phyloP scores from a whole-genome alignment of 2,797 vertebrate genomes.

The Poeciliopsis turneri region DNA sequence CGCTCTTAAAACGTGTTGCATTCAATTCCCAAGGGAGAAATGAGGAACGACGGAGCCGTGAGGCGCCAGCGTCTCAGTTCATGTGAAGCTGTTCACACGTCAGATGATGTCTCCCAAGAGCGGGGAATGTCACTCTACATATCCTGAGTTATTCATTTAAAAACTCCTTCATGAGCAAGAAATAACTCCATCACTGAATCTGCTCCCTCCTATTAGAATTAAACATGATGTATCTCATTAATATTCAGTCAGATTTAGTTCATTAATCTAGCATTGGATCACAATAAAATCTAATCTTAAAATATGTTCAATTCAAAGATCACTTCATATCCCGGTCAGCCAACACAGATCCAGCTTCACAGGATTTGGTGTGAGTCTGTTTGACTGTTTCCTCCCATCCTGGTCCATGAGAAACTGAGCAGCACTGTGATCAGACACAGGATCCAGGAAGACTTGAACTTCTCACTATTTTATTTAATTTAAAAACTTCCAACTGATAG shows the following conservation, averaged over 20 bases:
- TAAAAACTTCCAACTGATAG: background rate
- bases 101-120: background rate
- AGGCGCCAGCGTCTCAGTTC: background rate
- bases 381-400: background rate
- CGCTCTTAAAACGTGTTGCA: constrained; percentile 24
- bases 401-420: background rate
- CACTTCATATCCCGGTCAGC: background rate
- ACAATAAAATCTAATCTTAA: background rate
- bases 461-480: background rate
- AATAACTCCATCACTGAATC: background rate
- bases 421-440: background rate
- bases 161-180: background rate
- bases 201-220: background rate
- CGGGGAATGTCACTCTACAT: background rate
- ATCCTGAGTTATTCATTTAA: background rate
- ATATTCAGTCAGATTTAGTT: background rate
- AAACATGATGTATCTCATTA: background rate
- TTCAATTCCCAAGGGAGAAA: constrained; percentile 37
- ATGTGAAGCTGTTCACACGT: background rate
- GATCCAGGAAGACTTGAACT: background rate
- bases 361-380: background rate
- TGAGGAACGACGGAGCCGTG: background rate
- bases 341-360: background rate
- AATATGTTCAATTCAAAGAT: background rate
- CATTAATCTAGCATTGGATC: background rate